Evolutionary conservation across 2,888 invertebrate species (phyloP), one percentile per base, ranked within the genome.

Genomic region (Geophilus truncorum): DNA sequence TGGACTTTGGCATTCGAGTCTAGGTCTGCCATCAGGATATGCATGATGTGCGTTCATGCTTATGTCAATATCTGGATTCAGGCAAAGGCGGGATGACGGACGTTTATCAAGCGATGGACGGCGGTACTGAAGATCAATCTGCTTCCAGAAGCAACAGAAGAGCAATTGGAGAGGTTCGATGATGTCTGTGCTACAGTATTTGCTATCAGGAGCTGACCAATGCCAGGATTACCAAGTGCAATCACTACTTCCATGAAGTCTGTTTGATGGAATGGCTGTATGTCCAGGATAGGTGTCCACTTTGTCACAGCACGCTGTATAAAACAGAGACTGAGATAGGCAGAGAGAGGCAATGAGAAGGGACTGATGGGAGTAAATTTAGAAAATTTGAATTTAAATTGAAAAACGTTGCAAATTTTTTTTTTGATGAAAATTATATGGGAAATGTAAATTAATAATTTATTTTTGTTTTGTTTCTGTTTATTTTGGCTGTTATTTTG

Each of bases 41-140:
- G 95, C 18, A 96, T 97, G 94, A 96, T 98, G 94, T 94, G 96
- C 86, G 94, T 97, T 80, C 97, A 98, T 88, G 97, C 97, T 0
- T 97, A 98, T 86, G 97, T 97, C 88, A 97, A 98, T 86, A 96
- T 98, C 83, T 97, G 96, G 95, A 94, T 94, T 87, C 88, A 87
- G 85, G 95, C 95, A 0, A 90, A 92, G 78, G 93, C 93, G 12
- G 95, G 96, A 1, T 96, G 95, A 95, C 92, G 93, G 1, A 94
- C 94, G 32, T 96, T 96, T 86, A 95, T 95, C 92, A 95, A 95
- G 86, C 90, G 96, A 3, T 89, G 95, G 28, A 93, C 94, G 0
- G 96, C 96, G 0, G 96, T 96, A 0, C 93, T 95, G 85, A 97
- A 97, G 87, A 96, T 97, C 32, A 95, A 96, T 85, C 93, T 94